A percentile compares a stretch with the other conserved stretches of the same genome.
Conservation (phyloP, 2,888 invertebrate species). For the Acronicta leporina region DNA sequence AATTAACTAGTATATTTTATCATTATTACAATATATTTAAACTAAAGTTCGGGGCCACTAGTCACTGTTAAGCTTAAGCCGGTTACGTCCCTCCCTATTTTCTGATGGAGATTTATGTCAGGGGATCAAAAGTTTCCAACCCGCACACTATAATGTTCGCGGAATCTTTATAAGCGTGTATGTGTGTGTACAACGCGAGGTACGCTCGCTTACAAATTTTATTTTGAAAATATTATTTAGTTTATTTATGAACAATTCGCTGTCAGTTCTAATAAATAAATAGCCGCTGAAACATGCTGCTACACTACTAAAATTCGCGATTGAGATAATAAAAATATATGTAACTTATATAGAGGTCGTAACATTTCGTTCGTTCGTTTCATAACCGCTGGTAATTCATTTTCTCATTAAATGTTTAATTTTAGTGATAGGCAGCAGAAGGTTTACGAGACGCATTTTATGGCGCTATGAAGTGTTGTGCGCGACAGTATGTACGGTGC, state of each 20-base stretch:
- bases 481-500: constrained; percentile 62
- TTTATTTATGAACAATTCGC: constrained; percentile 72
- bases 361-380: constrained; percentile 59
- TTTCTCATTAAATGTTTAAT: constrained; percentile 81
- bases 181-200: constrained; percentile 60
- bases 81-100: constrained; percentile 88
- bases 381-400: constrained; percentile 75
- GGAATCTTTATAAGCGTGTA: constrained; percentile 43
- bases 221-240: constrained; percentile 66
- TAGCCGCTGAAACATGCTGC: constrained; percentile 60
- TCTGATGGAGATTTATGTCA: constrained; percentile 89
- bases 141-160: constrained; percentile 70
- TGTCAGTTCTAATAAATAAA: constrained; percentile 78
- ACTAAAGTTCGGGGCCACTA: constrained; percentile 84
- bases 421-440: constrained; percentile 69
- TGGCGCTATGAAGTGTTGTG: constrained; percentile 70
- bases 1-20: constrained; percentile 87
- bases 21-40: constrained; percentile 89
- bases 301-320: constrained; percentile 61
- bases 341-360: constrained; percentile 69
- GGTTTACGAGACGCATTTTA: constrained; percentile 73
- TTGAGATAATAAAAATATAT: constrained; percentile 73
- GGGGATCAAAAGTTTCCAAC: constrained; percentile 88
- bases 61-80: constrained; percentile 88
- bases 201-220: constrained; percentile 70